Percentiles rank a stretch among this genome's conserved stretches.
phyloP scores from a whole-genome alignment of 2,888 invertebrate genomes.

The Noctua janthina region DNA sequence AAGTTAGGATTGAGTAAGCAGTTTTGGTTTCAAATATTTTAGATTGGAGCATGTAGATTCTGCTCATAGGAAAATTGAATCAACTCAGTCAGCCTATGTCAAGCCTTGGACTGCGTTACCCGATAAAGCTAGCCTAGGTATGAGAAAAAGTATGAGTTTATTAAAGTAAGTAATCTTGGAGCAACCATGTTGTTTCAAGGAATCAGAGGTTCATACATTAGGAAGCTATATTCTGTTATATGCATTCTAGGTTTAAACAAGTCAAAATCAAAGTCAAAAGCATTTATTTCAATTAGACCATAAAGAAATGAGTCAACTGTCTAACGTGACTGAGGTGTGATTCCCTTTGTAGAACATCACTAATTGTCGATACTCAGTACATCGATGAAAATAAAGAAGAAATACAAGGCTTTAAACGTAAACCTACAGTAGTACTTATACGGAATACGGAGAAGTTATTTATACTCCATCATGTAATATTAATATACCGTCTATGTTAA shows the following conservation, averaged over 20 bases:
- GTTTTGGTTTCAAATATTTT: not conserved
- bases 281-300: too few relatives aligned
- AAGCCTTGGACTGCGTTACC: not conserved
- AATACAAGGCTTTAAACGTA: not conserved
- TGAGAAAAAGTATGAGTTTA: not conserved
- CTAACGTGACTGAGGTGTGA: not conserved
- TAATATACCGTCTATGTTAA: constrained; percentile 46
- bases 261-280: too few relatives aligned
- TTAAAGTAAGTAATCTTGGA: not conserved
- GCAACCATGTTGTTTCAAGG: not conserved
- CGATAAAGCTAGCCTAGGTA: not conserved
- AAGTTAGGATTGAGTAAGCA: not conserved
- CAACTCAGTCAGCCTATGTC: not conserved
- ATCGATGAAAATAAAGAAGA: constrained; percentile 5
- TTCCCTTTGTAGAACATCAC: not conserved
- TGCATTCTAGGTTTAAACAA: not conserved
- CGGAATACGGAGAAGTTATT: constrained; percentile 28
- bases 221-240: not conserved
- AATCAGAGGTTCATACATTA: not conserved
- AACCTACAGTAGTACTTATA: not conserved
- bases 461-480: constrained; percentile 41
- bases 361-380: not conserved
- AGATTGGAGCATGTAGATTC: not conserved
- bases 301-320: not conserved
- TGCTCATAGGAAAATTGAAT: not conserved